phyloP scores from a whole-genome alignment of 2,888 invertebrate species.

The Spisula subtruncata region DNA sequence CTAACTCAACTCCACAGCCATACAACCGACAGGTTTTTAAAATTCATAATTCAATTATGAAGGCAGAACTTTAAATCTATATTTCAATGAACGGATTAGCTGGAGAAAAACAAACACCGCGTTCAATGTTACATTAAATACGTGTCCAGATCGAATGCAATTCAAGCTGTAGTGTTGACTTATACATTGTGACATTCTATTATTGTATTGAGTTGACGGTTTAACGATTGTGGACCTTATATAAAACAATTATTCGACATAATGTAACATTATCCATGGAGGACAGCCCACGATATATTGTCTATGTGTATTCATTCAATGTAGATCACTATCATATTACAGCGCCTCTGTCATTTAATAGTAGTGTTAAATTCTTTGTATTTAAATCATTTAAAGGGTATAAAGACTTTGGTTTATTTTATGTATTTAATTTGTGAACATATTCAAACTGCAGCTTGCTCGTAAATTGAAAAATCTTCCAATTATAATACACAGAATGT shows the following conservation, averaged over 20 bases:
- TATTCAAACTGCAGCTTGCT: not conserved
- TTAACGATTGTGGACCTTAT: slow-evolving; percentile 41
- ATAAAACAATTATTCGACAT: slow-evolving; percentile 44
- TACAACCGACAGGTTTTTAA: not conserved
- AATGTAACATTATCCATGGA: slow-evolving; percentile 28
- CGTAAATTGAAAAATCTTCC: not conserved
- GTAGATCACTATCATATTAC: slow-evolving; percentile 28
- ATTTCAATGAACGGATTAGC: slow-evolving; percentile 24
- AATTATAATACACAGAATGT: not conserved
- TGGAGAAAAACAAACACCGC: slow-evolving; percentile 10
- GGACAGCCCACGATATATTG: slow-evolving; percentile 27
- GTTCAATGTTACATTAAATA: slow-evolving; percentile 18
- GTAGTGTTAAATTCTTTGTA: slow-evolving; percentile 19
- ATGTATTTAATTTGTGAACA: not conserved
- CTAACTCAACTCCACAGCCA: not conserved
- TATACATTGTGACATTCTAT: slow-evolving; percentile 37
- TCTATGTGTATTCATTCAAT: slow-evolving; percentile 42
- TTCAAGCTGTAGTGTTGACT: slow-evolving; percentile 27
- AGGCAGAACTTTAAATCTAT: slow-evolving; percentile 29
- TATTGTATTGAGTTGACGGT: slow-evolving; percentile 20
- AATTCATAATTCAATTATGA: slow-evolving; percentile 49
- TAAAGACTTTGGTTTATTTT: slow-evolving; percentile 18
- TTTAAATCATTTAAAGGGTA: slow-evolving; percentile 23
- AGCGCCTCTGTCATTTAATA: not conserved
- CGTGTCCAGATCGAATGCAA: slow-evolving; percentile 18